Conservation (phyloP, 1,140 invertebrate genomes). For the Hestina assimilis region DNA sequence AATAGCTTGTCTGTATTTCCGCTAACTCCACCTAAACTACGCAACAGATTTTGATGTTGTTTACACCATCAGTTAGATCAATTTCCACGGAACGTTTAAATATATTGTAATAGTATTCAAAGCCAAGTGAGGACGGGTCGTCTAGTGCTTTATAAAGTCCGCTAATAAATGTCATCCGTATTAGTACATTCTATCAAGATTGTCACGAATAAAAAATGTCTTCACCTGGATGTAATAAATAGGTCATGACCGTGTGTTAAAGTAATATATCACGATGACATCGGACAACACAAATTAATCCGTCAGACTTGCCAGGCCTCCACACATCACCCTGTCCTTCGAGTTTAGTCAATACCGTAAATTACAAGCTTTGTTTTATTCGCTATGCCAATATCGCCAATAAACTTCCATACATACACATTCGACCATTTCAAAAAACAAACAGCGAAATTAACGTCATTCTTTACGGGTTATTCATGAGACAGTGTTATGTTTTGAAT, state of each 20-base stretch:
- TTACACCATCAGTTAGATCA: no score
- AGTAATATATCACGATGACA: constrained; percentile 23
- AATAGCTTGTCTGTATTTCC: no score
- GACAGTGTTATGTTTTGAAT: constrained; percentile 2
- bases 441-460: neutral
- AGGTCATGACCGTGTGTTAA: constrained; percentile 19
- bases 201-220: neutral
- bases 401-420: neutral
- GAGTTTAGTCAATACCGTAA: neutral
- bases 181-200: neutral
- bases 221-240: constrained; percentile 3
- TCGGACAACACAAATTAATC: constrained; percentile 18
- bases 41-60: no score
- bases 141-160: neutral
- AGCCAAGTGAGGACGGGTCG: no score
- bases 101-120: no score
- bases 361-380: constrained; percentile 9
- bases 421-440: neutral
- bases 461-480: constrained; percentile 1
- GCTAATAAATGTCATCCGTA: neutral
- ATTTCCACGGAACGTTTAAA: no score
- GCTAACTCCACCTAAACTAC: no score
- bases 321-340: constrained; percentile 5
- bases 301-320: constrained; percentile 6
- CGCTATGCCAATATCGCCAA: neutral